phyloP scores from a whole-genome alignment of 2,113 vertebrate species.

The Ploceus nigricollis region DNA sequence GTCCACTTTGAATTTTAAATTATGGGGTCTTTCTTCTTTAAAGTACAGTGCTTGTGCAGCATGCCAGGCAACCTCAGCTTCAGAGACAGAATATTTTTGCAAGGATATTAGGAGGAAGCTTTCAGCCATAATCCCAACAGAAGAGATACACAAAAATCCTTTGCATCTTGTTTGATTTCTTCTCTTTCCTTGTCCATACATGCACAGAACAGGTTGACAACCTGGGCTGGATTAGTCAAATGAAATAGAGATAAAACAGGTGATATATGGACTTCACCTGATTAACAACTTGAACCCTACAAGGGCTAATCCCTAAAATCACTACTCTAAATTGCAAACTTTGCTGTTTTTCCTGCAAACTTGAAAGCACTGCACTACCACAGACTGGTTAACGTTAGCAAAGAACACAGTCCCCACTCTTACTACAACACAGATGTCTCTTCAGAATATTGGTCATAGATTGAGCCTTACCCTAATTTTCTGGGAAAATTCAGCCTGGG shows the following conservation, averaged over 20 bases:
- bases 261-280: background rate
- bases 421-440: accelerated
- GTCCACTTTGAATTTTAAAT: background rate
- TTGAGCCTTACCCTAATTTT: background rate
- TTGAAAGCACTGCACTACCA: background rate
- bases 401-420: background rate
- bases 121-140: background rate
- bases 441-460: background rate
- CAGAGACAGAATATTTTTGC: background rate
- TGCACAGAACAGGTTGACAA: background rate
- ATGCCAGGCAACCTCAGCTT: background rate
- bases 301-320: background rate
- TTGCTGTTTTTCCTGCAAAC: background rate
- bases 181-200: background rate
- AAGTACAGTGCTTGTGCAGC: background rate
- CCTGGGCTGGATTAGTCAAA: background rate
- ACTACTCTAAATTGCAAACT: background rate
- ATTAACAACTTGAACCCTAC: background rate
- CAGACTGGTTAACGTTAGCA: background rate
- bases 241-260: background rate
- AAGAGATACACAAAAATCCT: background rate
- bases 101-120: background rate
- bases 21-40: background rate
- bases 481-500: background rate
- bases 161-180: background rate